Conservation (phyloP, 2,113 vertebrate species). For the Brienomyrus longianalis region DNA sequence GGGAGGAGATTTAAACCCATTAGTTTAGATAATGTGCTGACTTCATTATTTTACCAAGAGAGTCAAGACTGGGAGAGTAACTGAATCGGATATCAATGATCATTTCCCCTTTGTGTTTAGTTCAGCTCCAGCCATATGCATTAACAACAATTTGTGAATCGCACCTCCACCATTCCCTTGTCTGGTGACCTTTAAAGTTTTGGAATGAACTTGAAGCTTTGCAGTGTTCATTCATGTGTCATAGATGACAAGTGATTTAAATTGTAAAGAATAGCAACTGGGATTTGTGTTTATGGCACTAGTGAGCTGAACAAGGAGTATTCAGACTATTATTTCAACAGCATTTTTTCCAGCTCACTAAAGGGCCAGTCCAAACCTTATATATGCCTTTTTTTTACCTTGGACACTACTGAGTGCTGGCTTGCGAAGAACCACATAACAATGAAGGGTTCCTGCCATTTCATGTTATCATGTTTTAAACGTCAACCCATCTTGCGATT, state of each 20-base stretch:
- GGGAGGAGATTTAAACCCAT: constrained; percentile 34
- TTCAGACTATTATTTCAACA: neutral
- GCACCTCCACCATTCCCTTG: constrained; percentile 48
- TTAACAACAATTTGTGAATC: constrained; percentile 54
- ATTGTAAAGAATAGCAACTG: neutral
- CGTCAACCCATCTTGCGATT: neutral
- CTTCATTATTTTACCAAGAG: constrained; percentile 36
- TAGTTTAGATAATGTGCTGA: constrained; percentile 42
- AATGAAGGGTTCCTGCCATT: neutral
- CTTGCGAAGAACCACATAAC: neutral
- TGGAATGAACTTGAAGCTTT: constrained; percentile 46
- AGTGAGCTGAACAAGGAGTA: neutral
- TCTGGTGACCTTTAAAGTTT: constrained; percentile 56
- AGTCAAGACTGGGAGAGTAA: constrained; percentile 28
- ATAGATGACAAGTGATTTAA: constrained; percentile 48
- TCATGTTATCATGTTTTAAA: neutral
- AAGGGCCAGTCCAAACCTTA: neutral
- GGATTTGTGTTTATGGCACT: neutral
- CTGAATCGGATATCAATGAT: constrained; percentile 30
- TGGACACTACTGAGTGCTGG: too few species aligned
- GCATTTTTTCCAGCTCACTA: neutral
- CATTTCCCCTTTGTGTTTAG: constrained; percentile 33
- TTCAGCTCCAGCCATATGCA: constrained; percentile 44
- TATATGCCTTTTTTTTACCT: neutral
- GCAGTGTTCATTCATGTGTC: constrained; percentile 41